Conservation (phyloP, 1,140 invertebrate genomes). For the Daktulosphaira vitifoliae region DNA sequence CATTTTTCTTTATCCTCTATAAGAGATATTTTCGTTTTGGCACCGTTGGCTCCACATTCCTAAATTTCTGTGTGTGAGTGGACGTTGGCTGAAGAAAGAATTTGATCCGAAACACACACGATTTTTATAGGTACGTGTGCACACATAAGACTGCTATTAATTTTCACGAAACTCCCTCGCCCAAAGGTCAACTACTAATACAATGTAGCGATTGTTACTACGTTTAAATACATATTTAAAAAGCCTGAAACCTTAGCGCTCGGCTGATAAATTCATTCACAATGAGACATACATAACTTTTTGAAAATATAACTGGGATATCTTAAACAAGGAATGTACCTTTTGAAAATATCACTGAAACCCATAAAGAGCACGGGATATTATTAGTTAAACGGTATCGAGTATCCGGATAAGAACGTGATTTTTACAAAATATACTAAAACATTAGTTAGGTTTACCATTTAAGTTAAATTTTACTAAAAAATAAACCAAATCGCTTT, state of each 20-base stretch:
- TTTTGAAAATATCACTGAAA: neutral
- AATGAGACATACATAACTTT: too few species aligned
- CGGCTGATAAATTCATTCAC: too few species aligned
- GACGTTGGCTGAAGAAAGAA: slow-evolving; percentile 11
- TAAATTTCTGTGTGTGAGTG: slow-evolving; percentile 9
- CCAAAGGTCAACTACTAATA: too few species aligned
- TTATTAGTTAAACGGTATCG: neutral
- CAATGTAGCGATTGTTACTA: too few species aligned
- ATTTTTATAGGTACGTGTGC: neutral
- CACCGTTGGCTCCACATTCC: slow-evolving; percentile 15
- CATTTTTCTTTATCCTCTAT: slow-evolving; percentile 26
- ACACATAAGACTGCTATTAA: slow-evolving; percentile 15
- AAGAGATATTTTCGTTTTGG: slow-evolving; percentile 30
- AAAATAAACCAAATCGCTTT: too few species aligned
- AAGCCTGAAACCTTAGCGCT: too few species aligned
- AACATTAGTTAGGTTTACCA: too few species aligned
- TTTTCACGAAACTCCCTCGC: neutral
- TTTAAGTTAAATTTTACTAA: too few species aligned
- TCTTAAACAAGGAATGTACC: too few species aligned
- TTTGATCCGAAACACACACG: slow-evolving; percentile 4
- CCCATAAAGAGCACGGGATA: slow-evolving; percentile 12
- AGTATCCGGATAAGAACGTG: slow-evolving; percentile 18
- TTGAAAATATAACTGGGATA: too few species aligned
- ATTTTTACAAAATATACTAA: too few species aligned
- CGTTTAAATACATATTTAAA: neutral